phyloP scores from a whole-genome alignment of 2,113 vertebrate species.

The Phocoena sinus region DNA sequence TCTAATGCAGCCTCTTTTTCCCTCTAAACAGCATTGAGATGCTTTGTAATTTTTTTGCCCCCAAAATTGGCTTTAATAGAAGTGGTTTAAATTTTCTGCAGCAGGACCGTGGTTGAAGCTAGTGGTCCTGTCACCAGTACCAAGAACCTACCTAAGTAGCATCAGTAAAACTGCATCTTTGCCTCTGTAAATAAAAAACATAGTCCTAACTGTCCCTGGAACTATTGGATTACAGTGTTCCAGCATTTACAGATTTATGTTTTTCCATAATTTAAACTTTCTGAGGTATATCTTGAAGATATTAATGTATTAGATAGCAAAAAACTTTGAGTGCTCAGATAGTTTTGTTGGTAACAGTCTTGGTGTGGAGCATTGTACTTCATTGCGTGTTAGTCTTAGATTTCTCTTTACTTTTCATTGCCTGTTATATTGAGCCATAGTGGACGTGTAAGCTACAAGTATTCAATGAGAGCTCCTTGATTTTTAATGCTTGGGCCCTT shows the following conservation, averaged over 20 bases:
- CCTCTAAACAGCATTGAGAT: background rate
- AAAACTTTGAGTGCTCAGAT: background rate
- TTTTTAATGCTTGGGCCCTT: background rate
- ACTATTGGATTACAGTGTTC: background rate
- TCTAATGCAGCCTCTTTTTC: background rate
- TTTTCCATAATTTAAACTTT: background rate
- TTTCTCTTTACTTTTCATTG: background rate
- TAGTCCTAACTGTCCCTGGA: background rate
- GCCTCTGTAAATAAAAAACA: background rate
- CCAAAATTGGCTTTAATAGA: background rate
- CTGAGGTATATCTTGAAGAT: background rate
- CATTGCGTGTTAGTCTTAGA: background rate
- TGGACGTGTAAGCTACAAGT: background rate
- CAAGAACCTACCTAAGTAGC: background rate
- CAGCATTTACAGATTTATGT: background rate
- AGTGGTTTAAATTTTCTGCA: background rate
- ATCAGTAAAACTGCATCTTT: background rate
- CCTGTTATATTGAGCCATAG: background rate
- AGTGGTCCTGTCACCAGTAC: background rate
- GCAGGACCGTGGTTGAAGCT: background rate
- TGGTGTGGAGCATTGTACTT: background rate
- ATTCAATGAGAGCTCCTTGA: background rate
- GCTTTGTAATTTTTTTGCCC: background rate
- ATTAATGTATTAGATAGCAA: background rate
- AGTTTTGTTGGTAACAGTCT: background rate